Evolutionary conservation across 2,797 vertebrate species (phyloP), one percentile per base, ranked within the genome.

Genomic region (Alectoris magna): DNA sequence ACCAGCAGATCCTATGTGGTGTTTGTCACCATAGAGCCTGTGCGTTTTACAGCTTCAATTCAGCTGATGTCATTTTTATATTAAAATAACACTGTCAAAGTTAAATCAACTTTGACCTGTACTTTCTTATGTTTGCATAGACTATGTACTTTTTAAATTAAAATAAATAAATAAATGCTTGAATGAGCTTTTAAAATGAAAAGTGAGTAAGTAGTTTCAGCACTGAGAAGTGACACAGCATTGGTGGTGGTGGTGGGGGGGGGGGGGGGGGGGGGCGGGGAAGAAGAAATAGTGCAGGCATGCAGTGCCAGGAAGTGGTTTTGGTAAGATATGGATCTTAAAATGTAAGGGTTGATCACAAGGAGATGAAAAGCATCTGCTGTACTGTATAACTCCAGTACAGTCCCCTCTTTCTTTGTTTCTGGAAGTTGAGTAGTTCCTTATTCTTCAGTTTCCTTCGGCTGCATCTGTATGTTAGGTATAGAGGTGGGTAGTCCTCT

Each of bases 91-190:
- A 23, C 29, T 72, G 67, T 91, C 86, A 36, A 66, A 85, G 80
- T 59, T 85, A 86, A 69, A 49, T 10, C 41, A 68, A n/a, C 27
- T 76, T 92, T 72, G 89, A 31, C 67, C 43, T 74, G 51, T 91
- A 70, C 44, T 72, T 82, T 79, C 89, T 93, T 93, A 93, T 5
- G 55, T 95, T 94, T 91, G 84, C 83, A 39, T 90, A 93, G 81
- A 68, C 59, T 74, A 12, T 55, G 36, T 84, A 84, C 73, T 87
- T 93, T 94, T 94, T 11, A 41, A 41, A 94, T 79, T 79, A 66
- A 84, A 82, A 56, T 19, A n/a, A 56, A 55, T 27, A 31, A 55
- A 48, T 58, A 90, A 91, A 92, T 82, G 60, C 81, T 60, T 87
- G 59, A 53, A 59, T 72, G 70, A 84, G 44, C 84, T 91, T 78